A percentile compares a stretch with the other conserved stretches of the same genome.
These are phyloP conservation scores for Orchesellides sinensis DNA, from an alignment of 2,888 invertebrate species.

Conservation along the genomic window DNA sequence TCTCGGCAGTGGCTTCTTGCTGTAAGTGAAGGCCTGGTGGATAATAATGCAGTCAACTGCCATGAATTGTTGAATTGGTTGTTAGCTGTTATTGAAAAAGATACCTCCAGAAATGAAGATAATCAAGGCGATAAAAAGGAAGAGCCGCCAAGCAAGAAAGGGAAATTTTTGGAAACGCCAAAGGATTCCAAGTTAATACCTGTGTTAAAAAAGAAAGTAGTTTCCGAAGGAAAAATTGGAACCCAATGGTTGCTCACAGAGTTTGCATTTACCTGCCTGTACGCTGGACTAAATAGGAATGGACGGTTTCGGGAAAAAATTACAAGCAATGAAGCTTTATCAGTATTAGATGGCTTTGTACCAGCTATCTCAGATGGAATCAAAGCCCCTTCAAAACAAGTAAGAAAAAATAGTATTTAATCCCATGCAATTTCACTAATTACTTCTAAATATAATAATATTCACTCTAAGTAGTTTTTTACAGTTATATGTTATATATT, in stretches of 20 bases:
- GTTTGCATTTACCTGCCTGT: slow-evolving; percentile 63
- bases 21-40: slow-evolving; percentile 66
- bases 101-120: background rate
- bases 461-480: no score
- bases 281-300: slow-evolving; percentile 64
- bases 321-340: background rate
- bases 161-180: slow-evolving; percentile 58
- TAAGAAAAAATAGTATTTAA: no score
- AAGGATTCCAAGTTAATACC: slow-evolving; percentile 62
- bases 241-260: slow-evolving; percentile 61
- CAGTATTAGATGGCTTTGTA: slow-evolving; percentile 56
- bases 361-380: slow-evolving; percentile 58
- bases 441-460: no score
- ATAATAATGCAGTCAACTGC: slow-evolving; percentile 54
- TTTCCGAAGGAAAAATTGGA: slow-evolving; percentile 52
- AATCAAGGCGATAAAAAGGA: background rate
- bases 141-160: slow-evolving; percentile 40
- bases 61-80: slow-evolving; percentile 64
- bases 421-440: no score
- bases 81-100: slow-evolving; percentile 46
- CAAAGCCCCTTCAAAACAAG: slow-evolving; percentile 64
- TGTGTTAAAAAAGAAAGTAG: slow-evolving; percentile 41
- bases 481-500: no score
- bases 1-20: slow-evolving; percentile 65
- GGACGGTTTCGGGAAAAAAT: slow-evolving; percentile 41